Base-by-base conservation (phyloP, 2,113 vertebrate genomes). In the Cygnus buccinator region DNA sequence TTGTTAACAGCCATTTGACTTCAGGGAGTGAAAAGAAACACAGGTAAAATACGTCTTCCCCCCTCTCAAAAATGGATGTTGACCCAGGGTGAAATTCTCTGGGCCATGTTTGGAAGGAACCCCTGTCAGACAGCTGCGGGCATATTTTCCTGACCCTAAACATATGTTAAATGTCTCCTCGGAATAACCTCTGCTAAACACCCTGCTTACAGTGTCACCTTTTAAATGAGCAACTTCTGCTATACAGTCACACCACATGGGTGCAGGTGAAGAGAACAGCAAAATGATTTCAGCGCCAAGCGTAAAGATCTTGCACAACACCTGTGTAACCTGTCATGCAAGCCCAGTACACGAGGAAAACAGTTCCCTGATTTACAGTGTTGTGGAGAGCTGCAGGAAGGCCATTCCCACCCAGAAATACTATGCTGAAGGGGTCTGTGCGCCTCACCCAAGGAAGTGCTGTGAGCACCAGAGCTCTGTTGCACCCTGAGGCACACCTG, bases 11-110 rank as follows among this genome's bases (percentile, higher is more conserved):
- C 96, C 99, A 99, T 95, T 93, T 99, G 97, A 99, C 99, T 67
- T 99, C 99, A 4, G 99, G 99, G 75, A 99, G 99, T 39, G 99
- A 99, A 97, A 99, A 99, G 97, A 99, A 99, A 84, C 98, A 99
- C 95, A 99, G 99, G 99, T 99, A 97, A 98, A 52, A 43, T 15
- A 22, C 13, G 21, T 65, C 4, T 2, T 52, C 8, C 16, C 28
- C 18, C 26, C 28, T 91, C 54, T 84, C 44, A 68, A n/a, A 93
- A 82, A 57, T 20, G 8, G 13, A 8, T 46, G 7, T 71, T 85
- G 71, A 70, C 20, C 28, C 61, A 80, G 16, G 25, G 26, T 75
- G 20, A 71, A 74, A 41, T 62, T 79, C 37, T 54, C 67, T 74
- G 50, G 28, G 44, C 31, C 12, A 1, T 16, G 9, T 54, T 81